Evolutionary conservation across 1,140 invertebrate genomes (phyloP).

Genomic region (Neodiprion fabricii): DNA sequence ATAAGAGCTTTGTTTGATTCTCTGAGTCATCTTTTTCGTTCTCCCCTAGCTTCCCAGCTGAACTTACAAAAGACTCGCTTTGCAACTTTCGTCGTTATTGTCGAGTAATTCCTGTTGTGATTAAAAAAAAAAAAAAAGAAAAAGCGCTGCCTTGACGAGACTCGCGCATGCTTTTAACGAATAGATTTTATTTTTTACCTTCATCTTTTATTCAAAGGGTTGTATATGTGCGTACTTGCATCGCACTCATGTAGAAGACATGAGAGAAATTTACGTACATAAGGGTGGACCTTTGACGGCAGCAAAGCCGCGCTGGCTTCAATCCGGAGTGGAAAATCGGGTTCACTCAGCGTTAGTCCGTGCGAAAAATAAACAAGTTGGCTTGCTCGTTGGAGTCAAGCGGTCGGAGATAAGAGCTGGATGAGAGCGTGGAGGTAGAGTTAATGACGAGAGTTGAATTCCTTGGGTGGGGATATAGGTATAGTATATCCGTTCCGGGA

Average conservation of each 20-base stretch:
- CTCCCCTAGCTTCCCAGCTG: too few relatives aligned
- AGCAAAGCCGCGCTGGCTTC: not conserved
- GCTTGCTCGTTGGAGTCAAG: not conserved
- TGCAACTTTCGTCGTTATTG: too few relatives aligned
- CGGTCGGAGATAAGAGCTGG: not conserved
- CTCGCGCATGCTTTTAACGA: slow-evolving; percentile 14
- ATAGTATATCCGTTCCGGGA: not conserved
- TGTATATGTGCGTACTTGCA: not conserved
- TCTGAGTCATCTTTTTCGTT: too few relatives aligned
- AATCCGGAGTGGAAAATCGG: not conserved
- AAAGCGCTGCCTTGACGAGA: slow-evolving; percentile 16
- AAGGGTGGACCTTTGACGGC: too few relatives aligned
- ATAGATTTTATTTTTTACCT: slow-evolving; percentile 11
- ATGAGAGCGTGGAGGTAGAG: not conserved
- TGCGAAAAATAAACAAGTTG: not conserved
- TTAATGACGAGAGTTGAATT: not conserved
- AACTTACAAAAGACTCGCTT: too few relatives aligned
- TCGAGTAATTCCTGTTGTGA: too few relatives aligned
- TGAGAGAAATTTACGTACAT: too few relatives aligned
- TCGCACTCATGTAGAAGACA: too few relatives aligned
- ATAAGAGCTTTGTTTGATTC: too few relatives aligned
- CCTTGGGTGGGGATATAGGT: not conserved
- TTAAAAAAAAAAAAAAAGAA: slow-evolving; percentile 12
- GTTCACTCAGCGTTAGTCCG: not conserved
- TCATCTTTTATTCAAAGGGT: slow-evolving; percentile 2